These are phyloP conservation scores for Chrysotoxum bicinctum DNA, from an alignment of 2,888 invertebrate species.

Conservation along the genomic window DNA sequence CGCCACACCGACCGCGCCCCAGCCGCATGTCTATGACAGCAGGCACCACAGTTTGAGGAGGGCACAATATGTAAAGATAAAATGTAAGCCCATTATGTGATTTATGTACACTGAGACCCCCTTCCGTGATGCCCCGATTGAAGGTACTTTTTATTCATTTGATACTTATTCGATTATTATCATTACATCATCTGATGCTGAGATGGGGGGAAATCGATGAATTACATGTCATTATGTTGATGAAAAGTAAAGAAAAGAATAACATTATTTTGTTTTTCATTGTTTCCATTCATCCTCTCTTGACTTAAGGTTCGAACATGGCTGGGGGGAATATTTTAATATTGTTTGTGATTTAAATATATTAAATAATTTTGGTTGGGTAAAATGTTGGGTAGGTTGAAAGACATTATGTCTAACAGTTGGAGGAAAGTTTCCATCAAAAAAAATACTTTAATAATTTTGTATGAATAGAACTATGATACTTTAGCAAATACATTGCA, in stretches of 20 bases:
- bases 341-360: too few species aligned
- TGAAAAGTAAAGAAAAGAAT: neutral
- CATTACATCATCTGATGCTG: neutral
- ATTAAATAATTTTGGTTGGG: too few species aligned
- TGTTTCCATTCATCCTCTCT: neutral
- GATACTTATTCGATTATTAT: constrained; percentile 3
- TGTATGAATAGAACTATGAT: too few species aligned
- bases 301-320: neutral
- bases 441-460: too few species aligned
- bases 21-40: neutral
- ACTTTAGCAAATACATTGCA: too few species aligned
- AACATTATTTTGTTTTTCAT: neutral
- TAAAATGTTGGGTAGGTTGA: too few species aligned
- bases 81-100: neutral
- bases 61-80: neutral
- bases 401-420: too few species aligned
- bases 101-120: neutral
- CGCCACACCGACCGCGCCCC: neutral
- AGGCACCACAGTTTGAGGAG: neutral
- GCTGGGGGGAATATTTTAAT: too few species aligned
- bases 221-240: constrained; percentile 7
- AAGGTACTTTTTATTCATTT: neutral
- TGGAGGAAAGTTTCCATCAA: too few species aligned
- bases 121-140: neutral
- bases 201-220: neutral